Base-by-base conservation (phyloP, 2,113 vertebrate genomes). In the Trichechus manatus region DNA sequence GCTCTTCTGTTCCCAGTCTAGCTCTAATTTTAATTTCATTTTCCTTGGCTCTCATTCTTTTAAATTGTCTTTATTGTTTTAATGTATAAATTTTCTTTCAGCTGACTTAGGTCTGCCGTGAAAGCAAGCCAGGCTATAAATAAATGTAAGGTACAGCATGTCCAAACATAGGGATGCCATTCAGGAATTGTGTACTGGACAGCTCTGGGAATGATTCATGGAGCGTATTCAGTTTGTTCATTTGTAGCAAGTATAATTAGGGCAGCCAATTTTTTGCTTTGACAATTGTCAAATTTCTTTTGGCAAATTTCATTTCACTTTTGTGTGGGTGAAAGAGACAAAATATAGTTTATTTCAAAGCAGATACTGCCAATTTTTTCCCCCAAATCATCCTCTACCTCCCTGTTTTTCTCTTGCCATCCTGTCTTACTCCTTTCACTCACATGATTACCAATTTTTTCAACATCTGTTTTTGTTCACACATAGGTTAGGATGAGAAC, bases 251-350 rank as follows among this genome's bases (percentile, higher is more conserved):
- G 81, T 68, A 50, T 74, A 90, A 96, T 96, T 83, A 96, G 31
- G n/a, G n/a, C 75, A 97, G 89, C 89, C 82, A 93, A 66, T 85
- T 94, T 96, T 70, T 91, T 44, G 13, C 80, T 94, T 96, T 95
- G 80, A 95, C 72, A 95, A 96, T 74, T 96, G 80, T 17, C 50
- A 84, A 93, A 92, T 94, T 95, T 31, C 56, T 94, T 91, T 95
- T 87, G 89, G 93, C 56, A 90, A 95, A 72, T 94, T 97, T 89
- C 80, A 91, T 89, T 94, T 96, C 61, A 92, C 92, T 94, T 93
- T 78, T 74, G 3, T 87, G 36, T 96, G 77, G 89, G 89, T 87
- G 47, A 85, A 64, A 84, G 68, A 90, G 68, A 82, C 81, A 91
- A 47, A 75, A 89, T 87, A 84, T 89, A 75, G 31, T 78, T 96